These are phyloP conservation scores for Hucho hucho DNA, from an alignment of 2,113 vertebrate species.

Conservation along the genomic window DNA sequence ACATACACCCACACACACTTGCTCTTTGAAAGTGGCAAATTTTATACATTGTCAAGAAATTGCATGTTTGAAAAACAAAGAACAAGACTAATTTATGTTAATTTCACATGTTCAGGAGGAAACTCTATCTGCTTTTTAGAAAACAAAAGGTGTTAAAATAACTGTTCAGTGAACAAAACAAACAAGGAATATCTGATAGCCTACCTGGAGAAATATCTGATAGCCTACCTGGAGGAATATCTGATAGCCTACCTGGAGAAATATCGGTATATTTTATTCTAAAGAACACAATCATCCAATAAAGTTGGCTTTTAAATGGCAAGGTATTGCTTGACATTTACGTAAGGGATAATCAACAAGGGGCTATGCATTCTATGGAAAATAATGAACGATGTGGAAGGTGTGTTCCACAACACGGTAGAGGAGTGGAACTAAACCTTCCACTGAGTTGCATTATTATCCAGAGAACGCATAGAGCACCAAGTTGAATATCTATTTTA, in stretches of 20 bases:
- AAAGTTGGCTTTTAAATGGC: too few relatives aligned
- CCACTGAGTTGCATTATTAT: too few relatives aligned
- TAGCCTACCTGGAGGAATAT: constrained; percentile 2
- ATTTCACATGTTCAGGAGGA: constrained; percentile 11
- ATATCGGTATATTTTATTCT: constrained; percentile 59
- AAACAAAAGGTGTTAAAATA: neutral
- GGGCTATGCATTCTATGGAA: too few relatives aligned
- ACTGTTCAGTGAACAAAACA: constrained; percentile 18
- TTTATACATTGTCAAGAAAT: constrained; percentile 50
- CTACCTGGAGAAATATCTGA: constrained; percentile 7
- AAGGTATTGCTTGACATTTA: neutral
- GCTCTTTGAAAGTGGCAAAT: constrained; percentile 35
- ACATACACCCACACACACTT: constrained; percentile 35
- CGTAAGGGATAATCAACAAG: neutral
- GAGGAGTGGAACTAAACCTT: too few relatives aligned
- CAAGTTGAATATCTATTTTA: too few relatives aligned
- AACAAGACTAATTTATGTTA: constrained; percentile 13
- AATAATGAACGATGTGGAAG: too few relatives aligned
- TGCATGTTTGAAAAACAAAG: constrained; percentile 58
- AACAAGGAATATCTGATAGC: constrained; percentile 11
- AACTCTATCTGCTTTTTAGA: neutral
- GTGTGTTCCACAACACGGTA: too few relatives aligned
- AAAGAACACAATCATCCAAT: too few relatives aligned
- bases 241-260: too few relatives aligned
- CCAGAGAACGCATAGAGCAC: too few relatives aligned